A percentile compares a stretch with the other conserved stretches of the same genome.
Conservation (phyloP, 2,888 invertebrate genomes). For the Schizotus pectinicornis region DNA sequence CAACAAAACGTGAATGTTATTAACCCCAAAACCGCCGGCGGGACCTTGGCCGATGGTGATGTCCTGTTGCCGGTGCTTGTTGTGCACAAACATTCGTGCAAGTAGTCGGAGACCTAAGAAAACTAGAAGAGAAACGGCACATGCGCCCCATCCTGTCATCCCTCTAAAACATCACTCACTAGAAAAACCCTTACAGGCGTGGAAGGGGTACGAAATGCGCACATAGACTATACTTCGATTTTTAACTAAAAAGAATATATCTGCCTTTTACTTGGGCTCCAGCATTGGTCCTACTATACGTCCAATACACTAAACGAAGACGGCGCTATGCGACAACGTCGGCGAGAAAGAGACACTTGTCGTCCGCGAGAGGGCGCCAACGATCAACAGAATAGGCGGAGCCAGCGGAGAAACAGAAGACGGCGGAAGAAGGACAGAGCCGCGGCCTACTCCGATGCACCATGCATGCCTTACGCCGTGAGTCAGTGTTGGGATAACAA, state of each 20-base stretch:
- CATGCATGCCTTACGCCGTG: conserved; percentile 57
- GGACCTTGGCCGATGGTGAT: conserved; percentile 5
- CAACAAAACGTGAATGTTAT: conserved; percentile 8
- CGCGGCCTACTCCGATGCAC: conserved; percentile 64
- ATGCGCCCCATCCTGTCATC: conserved; percentile 48
- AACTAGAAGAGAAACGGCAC: conserved; percentile 36
- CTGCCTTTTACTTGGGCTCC: conserved; percentile 51
- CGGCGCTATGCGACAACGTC: conserved; percentile 29
- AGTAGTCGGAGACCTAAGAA: conserved; percentile 14
- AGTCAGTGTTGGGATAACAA: conserved; percentile 65
- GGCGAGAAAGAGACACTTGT: conserved; percentile 26
- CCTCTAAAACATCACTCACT: conserved; percentile 51
- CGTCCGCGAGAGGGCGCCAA: conserved; percentile 54
- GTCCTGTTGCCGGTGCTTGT: conserved; percentile 1
- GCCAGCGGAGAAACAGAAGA: conserved; percentile 63
- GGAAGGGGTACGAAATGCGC: conserved; percentile 51
- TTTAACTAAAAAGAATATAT: conserved; percentile 59
- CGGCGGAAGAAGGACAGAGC: conserved; percentile 45
- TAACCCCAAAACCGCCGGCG: conserved; percentile 1
- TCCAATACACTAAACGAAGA: conserved; percentile 7
- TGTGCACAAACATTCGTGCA: conserved; percentile 4
- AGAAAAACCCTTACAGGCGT: conserved; percentile 51
- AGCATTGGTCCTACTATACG: conserved; percentile 49
- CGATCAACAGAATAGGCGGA: conserved; percentile 66
- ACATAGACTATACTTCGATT: conserved; percentile 58